Evolutionary conservation across 2,888 invertebrate species (phyloP), one percentile per base, ranked within the genome.

Genomic region (Ophioninae sp.): DNA sequence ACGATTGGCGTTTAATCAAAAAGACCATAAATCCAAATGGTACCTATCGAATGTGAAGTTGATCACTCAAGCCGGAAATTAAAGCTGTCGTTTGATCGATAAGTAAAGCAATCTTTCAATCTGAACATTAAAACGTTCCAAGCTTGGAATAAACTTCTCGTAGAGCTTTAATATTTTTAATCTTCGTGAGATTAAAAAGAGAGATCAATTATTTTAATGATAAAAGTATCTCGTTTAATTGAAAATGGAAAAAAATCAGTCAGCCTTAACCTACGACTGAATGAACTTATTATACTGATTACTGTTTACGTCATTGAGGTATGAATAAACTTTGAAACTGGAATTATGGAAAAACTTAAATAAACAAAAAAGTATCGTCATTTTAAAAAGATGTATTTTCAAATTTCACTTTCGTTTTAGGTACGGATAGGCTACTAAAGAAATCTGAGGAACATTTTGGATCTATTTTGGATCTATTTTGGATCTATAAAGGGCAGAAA

Each of bases 141-240:
- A 7, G 41, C 9, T 41, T 9, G 0, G 8, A 41, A 41, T 41
- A 41, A 9, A 9, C 0, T 9, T n/a, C 59, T 20, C 59, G 59
- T 20, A 59, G 10, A 23, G 13, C 30, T 30, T n/a, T 13, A 7
- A 5, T 37, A 61, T 79, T 81, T 76, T 73, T 69, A 44, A 58
- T 65, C 20, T 44, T 58, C 41, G 17, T 41, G n/a, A 3, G 30
- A 13, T 13, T 13, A 6, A 30, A n/a, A n/a, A n/a, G n/a, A n/a
- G n/a, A n/a, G 17, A 17, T 51, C 17, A 0, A 1, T 17, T 6
- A 13, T 51, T 51, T 51, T 13, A 51, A 51, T 51, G 51, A 17
- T 17, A 6, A 13, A 51, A 17, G 6, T 5, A 17, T 51, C 17
- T 51, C 51, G 5, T 17, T 5, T 51, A 13, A 51, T 51, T 51